These are phyloP conservation scores for Mesocricetus auratus DNA, from an alignment of 2,113 vertebrate genomes.

Conservation along the genomic window DNA sequence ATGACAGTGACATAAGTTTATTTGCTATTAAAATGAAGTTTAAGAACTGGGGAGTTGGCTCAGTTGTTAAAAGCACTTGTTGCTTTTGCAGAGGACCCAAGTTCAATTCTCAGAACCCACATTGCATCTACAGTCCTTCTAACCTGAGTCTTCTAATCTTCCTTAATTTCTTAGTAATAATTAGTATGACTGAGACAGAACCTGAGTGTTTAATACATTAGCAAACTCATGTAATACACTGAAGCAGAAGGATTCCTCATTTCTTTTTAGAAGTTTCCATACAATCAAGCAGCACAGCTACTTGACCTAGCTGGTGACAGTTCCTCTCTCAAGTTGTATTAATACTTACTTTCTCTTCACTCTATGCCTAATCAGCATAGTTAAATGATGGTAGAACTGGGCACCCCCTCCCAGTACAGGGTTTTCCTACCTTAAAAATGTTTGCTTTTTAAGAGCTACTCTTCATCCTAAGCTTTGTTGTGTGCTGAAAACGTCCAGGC, in stretches of 20 bases:
- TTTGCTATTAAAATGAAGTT: background rate
- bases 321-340: background rate
- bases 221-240: background rate
- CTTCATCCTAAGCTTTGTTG: background rate
- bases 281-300: background rate
- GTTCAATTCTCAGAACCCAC: background rate
- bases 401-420: background rate
- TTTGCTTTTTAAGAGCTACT: background rate
- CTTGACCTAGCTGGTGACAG: background rate
- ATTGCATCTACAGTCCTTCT: background rate
- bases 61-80: background rate
- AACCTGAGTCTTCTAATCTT: background rate
- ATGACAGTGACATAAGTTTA: background rate
- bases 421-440: background rate
- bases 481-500: background rate
- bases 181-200: background rate
- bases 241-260: background rate
- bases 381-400: background rate
- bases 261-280: background rate
- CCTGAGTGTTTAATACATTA: background rate
- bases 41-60: background rate
- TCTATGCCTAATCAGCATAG: background rate
- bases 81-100: background rate
- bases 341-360: background rate
- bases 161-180: conserved; percentile 21